A percentile compares a stretch with the other conserved stretches of the same genome.
These are phyloP conservation scores for Spermophilus dauricus DNA, from an alignment of 2,113 vertebrate genomes.

Conservation along the genomic window DNA sequence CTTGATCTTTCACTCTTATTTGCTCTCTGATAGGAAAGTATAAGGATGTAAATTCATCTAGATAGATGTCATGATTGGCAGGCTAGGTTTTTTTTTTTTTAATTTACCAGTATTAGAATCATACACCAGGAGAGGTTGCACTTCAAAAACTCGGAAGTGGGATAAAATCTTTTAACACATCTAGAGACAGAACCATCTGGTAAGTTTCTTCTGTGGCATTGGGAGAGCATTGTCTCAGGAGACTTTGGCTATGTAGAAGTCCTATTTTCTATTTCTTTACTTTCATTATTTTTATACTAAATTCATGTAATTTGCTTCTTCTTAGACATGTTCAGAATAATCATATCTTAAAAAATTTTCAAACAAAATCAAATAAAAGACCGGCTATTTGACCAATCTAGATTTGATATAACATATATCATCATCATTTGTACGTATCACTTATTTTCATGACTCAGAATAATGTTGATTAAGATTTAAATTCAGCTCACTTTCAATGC, in stretches of 20 bases:
- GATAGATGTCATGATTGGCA: not conserved
- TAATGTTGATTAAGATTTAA: constrained; percentile 54
- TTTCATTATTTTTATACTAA: constrained; percentile 12
- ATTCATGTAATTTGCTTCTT: not conserved
- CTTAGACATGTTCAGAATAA: constrained; percentile 49
- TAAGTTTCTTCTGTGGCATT: not conserved
- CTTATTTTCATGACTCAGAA: constrained; percentile 58
- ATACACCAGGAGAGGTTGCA: not conserved
- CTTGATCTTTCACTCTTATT: constrained; percentile 52
- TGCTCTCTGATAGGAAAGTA: not conserved
- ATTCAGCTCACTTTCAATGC: not conserved
- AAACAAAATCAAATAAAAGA: constrained; percentile 37
- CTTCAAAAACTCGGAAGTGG: not conserved
- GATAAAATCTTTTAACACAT: not conserved
- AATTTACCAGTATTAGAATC: not conserved
- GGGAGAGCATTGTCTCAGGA: not conserved
- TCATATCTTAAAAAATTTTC: constrained; percentile 12
- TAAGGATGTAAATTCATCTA: not conserved
- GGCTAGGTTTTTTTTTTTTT: not conserved
- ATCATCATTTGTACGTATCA: constrained; percentile 6
- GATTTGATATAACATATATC: not conserved
- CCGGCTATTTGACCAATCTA: not conserved
- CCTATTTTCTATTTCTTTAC: not conserved
- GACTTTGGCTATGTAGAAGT: not conserved
- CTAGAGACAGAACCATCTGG: not conserved